Conservation (phyloP, 1,140 invertebrate genomes). For the Sitodiplosis mosellana region DNA sequence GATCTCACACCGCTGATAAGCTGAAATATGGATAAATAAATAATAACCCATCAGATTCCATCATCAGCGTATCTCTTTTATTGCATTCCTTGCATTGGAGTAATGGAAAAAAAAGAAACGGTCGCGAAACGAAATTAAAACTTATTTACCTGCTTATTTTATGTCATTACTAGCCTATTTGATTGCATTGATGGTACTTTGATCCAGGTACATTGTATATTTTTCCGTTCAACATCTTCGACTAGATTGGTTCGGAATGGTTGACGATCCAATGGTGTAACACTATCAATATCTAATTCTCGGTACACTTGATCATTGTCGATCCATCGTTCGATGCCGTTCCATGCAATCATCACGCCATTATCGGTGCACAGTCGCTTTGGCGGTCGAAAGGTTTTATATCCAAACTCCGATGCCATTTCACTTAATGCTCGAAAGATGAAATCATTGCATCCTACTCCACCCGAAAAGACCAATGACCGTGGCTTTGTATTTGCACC, state of each 20-base stretch:
- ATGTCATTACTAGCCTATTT: too few species aligned
- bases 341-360: slow-evolving; percentile 99
- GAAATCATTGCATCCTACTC: slow-evolving; percentile 84
- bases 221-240: slow-evolving; percentile 28
- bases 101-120: too few species aligned
- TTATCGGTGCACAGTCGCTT: slow-evolving; percentile 89
- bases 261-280: slow-evolving; percentile 27
- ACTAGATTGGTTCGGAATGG: slow-evolving; percentile 37
- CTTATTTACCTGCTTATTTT: too few species aligned
- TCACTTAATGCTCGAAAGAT: slow-evolving; percentile 47
- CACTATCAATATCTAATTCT: slow-evolving; percentile 26
- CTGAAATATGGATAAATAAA: too few species aligned
- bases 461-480: slow-evolving; percentile 75
- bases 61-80: too few species aligned
- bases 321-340: slow-evolving; percentile 62
- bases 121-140: too few species aligned
- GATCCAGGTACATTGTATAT: slow-evolving; percentile 40
- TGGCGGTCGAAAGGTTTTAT: slow-evolving; percentile 53
- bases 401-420: slow-evolving; percentile 46
- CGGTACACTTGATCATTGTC: slow-evolving; percentile 27
- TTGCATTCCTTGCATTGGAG: too few species aligned
- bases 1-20: too few species aligned
- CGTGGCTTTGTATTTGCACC: slow-evolving; percentile 20
- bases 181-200: slow-evolving; percentile 15
- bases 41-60: too few species aligned